These are phyloP conservation scores for Saguinus midas DNA, from an alignment of 2,113 vertebrate species.

Conservation along the genomic window DNA sequence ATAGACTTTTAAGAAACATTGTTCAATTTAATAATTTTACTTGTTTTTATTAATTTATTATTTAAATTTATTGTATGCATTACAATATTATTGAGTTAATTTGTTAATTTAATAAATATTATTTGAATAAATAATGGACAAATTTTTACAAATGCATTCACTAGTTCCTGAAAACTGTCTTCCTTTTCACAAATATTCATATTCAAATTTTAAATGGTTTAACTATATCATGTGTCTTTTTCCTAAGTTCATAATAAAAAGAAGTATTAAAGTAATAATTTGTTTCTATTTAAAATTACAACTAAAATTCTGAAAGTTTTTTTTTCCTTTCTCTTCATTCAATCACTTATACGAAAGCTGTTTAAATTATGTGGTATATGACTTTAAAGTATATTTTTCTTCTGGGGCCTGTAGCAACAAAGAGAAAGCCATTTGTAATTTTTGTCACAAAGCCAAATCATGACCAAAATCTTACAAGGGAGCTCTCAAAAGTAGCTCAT, in stretches of 20 bases:
- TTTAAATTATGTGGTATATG: constrained; percentile 59
- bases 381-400: constrained; percentile 47
- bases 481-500: constrained; percentile 57
- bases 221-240: background rate
- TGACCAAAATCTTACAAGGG: constrained; percentile 44
- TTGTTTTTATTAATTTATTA: background rate
- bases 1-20: background rate
- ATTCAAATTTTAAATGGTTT: constrained; percentile 9
- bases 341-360: background rate
- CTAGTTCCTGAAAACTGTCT: background rate
- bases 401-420: constrained; percentile 24
- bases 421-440: constrained; percentile 53
- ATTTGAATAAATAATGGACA: background rate
- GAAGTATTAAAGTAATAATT: background rate
- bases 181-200: background rate
- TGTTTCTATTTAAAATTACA: constrained; percentile 50
- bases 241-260: constrained; percentile 38
- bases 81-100: background rate
- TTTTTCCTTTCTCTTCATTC: constrained; percentile 50
- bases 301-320: constrained; percentile 35
- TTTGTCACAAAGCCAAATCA: constrained; percentile 68
- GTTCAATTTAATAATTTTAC: background rate
- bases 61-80: background rate
- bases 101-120: constrained; percentile 1
- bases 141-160: background rate